Evolutionary conservation across 35 echinoderm and acorn worm species (phyloP).

Genomic region (Hemicentrotus pulcherrimus): DNA sequence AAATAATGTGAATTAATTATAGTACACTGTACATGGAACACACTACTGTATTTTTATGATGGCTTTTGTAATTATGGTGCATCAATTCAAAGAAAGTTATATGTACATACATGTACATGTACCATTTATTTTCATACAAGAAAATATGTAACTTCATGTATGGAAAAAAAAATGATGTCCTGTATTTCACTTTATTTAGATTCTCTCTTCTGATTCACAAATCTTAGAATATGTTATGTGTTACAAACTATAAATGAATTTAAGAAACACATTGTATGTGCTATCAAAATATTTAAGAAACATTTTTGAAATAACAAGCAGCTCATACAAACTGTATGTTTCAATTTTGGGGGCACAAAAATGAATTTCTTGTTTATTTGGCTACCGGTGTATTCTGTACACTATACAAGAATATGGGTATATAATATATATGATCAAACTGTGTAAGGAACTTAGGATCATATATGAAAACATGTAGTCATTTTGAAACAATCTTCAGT

Average conservation of each 20-base stretch:
- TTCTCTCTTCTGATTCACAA: background rate
- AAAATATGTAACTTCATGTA: background rate
- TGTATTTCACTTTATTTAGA: background rate
- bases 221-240: too few relatives aligned
- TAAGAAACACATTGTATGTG: background rate
- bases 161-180: too few relatives aligned
- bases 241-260: too few relatives aligned
- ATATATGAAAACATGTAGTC: background rate
- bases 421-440: background rate
- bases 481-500: too few relatives aligned
- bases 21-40: background rate
- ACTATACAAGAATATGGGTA: background rate
- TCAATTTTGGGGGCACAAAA: too few relatives aligned
- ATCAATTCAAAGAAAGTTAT: background rate
- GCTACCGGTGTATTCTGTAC: too few relatives aligned
- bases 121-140: background rate
- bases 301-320: background rate
- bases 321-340: background rate
- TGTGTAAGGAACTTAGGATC: background rate
- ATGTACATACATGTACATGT: background rate
- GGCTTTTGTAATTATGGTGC: background rate
- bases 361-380: too few relatives aligned
- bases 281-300: background rate
- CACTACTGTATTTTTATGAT: background rate
- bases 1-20: background rate